Evolutionary conservation across 2,888 invertebrate species (phyloP), one percentile per base, ranked within the genome.

Genomic region (Exocentrus adspersus): DNA sequence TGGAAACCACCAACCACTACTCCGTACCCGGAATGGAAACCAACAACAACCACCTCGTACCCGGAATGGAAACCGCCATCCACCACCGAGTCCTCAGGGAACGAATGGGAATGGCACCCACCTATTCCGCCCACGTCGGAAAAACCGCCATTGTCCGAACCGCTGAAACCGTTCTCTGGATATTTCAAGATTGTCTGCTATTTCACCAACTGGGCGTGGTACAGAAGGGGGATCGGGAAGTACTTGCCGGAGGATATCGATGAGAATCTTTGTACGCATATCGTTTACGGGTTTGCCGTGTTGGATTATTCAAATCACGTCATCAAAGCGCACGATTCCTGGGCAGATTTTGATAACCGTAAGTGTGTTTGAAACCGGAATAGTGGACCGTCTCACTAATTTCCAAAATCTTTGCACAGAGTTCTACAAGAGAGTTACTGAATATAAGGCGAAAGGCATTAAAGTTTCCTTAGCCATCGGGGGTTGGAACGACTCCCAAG

Each of bases 121-220:
- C 74, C 77, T 42, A 78, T 78, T 30, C 77, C 79, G 2, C 77
- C 76, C 17, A 77, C 78, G 2, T 80, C 84, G 4, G 74, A 82
- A 57, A 80, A 84, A 46, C 78, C 82, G 5, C 80, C 82, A 3
- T 77, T 78, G 37, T 72, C 83, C 3, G 84, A 84, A 77, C 83
- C 84, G 64, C 83, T 82, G 56, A 87, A 83, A 50, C 83, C 83
- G 0, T 79, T 88, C 65, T 83, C 86, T 79, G 93, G 91, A 14
- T 86, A 89, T 63, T 93, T 88, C 79, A 94, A 93, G 81, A 87
- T 95, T 0, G 92, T 95, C 0, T 95, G 95, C 77, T 95, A 95
- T 82, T 95, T 94, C 81, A 95, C 95, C 0, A 95, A 95, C 79
- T 96, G 95, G 95, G 94, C 95, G 0, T 95, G 95, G 94, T 95